phyloP scores from a whole-genome alignment of 2,113 vertebrate genomes.

The Crotalus horridus region DNA sequence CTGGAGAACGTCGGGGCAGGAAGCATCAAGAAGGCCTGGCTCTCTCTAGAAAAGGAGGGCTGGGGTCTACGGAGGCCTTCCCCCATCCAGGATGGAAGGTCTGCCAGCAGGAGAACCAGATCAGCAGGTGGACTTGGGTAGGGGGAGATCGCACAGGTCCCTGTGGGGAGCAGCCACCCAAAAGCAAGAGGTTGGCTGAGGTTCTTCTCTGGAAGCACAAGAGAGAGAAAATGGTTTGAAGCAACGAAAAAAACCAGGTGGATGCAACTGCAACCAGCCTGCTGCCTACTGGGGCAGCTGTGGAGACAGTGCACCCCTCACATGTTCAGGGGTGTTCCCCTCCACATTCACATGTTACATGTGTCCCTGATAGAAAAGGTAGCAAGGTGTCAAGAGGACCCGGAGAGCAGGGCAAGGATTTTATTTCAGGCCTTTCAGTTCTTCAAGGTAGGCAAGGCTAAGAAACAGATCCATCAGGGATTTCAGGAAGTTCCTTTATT shows the following conservation, averaged over 20 bases:
- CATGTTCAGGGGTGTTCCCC: not conserved
- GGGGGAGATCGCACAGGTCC: not conserved
- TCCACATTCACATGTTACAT: not conserved
- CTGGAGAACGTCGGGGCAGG: not conserved
- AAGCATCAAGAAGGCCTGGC: not conserved
- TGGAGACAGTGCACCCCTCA: not conserved
- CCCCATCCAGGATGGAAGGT: rapidly evolving
- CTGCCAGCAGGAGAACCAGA: not conserved
- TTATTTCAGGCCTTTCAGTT: too few species aligned
- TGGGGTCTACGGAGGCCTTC: too few species aligned
- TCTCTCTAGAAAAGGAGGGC: not conserved
- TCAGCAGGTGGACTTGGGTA: not conserved
- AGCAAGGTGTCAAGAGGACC: not conserved
- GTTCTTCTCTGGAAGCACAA: not conserved
- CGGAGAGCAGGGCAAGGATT: not conserved
- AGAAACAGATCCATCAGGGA: not conserved
- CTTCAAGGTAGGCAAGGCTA: not conserved
- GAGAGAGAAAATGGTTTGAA: not conserved
- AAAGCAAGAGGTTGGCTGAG: not conserved
- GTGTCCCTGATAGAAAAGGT: not conserved
- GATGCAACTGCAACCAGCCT: not conserved
- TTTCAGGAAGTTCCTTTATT: not conserved
- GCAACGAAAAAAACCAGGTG: not conserved
- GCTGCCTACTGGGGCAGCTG: not conserved
- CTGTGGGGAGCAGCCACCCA: not conserved